phyloP scores from a whole-genome alignment of 1,140 invertebrate genomes.

The Parasteatoda tepidariorum region DNA sequence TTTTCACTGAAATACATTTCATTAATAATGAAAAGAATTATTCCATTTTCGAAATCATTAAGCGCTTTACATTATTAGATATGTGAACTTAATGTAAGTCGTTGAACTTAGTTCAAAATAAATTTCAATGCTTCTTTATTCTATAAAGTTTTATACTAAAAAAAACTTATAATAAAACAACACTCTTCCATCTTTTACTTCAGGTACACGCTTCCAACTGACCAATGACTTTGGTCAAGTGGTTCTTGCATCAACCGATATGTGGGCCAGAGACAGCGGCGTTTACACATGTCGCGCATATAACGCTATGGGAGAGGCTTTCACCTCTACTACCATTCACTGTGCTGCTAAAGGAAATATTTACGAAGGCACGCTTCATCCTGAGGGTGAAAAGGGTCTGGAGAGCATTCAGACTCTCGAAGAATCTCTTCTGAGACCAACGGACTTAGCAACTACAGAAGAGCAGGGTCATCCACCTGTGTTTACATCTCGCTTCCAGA shows the following conservation, averaged over 20 bases:
- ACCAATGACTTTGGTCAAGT: slow-evolving; percentile 92
- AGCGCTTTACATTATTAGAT: no score
- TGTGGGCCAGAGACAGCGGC: slow-evolving; percentile 89
- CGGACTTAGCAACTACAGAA: slow-evolving; percentile 76
- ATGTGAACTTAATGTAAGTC: no score
- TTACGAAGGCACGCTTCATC: slow-evolving; percentile 90
- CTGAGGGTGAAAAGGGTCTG: slow-evolving; percentile 89
- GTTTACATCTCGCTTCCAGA: slow-evolving; percentile 88
- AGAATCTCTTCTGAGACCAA: slow-evolving; percentile 79
- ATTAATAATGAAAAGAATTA: no score
- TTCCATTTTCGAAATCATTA: no score
- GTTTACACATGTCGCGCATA: slow-evolving; percentile 71
- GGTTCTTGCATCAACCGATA: slow-evolving; percentile 81
- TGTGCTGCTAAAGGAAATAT: slow-evolving; percentile 81
- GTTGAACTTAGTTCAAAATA: no score
- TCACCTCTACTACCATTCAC: slow-evolving; percentile 88
- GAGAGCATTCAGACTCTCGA: slow-evolving; percentile 93
- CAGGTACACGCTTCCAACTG: slow-evolving; percentile 91
- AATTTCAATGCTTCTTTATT: no score
- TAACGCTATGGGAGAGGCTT: slow-evolving; percentile 79
- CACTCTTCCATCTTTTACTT: no score
- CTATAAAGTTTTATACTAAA: no score
- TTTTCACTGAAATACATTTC: no score
- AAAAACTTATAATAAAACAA: no score
- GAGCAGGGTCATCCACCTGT: slow-evolving; percentile 82